Conservation (phyloP, 1,140 invertebrate species). For the Capitella teleta region DNA sequence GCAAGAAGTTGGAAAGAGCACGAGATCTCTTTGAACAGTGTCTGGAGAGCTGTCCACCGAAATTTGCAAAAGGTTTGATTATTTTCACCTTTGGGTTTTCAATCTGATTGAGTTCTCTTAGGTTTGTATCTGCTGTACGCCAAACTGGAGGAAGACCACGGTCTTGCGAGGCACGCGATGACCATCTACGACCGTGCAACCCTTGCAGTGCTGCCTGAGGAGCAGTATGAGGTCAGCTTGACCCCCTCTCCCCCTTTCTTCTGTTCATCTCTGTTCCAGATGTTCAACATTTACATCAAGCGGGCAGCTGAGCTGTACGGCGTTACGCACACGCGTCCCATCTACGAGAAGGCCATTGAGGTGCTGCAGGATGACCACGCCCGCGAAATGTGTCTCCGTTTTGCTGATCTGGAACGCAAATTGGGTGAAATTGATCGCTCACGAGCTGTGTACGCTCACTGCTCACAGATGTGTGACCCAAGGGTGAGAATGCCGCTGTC, state of each 20-base stretch:
- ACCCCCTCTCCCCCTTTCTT: background rate
- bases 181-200: slow-evolving; percentile 93
- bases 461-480: slow-evolving; percentile 98
- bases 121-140: slow-evolving; percentile 87
- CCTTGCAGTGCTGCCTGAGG: slow-evolving; percentile 74
- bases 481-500: slow-evolving; percentile 50
- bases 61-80: slow-evolving; percentile 73
- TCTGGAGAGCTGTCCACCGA: slow-evolving; percentile 83
- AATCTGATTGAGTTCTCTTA: background rate
- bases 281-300: slow-evolving; percentile 98
- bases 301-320: slow-evolving; percentile 96
- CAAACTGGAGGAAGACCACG: slow-evolving; percentile 96
- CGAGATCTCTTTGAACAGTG: slow-evolving; percentile 99
- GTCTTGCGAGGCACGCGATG: slow-evolving; percentile 93
- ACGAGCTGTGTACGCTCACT: slow-evolving; percentile 92
- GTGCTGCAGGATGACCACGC: slow-evolving; percentile 78
- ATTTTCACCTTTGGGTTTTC: background rate
- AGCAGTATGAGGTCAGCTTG: slow-evolving; percentile 72
- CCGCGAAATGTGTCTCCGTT: slow-evolving; percentile 88
- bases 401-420: slow-evolving; percentile 95
- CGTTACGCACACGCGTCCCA: slow-evolving; percentile 86
- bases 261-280: slow-evolving; percentile 41
- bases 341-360: slow-evolving; percentile 98
- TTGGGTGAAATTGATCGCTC: slow-evolving; percentile 96
- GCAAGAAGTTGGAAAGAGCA: slow-evolving; percentile 88